Percentiles rank a stretch among this genome's conserved stretches.
These are phyloP conservation scores for Agonopterix arenella DNA, from an alignment of 2,888 invertebrate genomes.

Conservation along the genomic window DNA sequence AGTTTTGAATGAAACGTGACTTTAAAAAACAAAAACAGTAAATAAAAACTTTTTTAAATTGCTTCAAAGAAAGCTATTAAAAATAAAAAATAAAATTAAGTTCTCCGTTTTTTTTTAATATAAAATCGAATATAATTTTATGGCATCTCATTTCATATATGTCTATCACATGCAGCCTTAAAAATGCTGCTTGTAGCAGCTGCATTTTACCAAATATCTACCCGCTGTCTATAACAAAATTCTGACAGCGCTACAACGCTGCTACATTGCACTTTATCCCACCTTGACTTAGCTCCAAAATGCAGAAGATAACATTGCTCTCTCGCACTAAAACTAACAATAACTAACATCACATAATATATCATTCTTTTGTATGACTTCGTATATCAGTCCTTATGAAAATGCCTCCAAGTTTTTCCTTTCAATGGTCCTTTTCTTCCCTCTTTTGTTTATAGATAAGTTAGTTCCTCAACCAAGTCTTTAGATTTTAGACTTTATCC, in stretches of 20 bases:
- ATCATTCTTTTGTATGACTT: conserved; percentile 35
- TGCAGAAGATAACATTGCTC: conserved; percentile 8
- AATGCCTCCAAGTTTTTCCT: conserved; percentile 27
- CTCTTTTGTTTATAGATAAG: no score
- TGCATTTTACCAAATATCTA: not conserved
- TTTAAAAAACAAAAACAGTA: no score
- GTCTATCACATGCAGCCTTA: not conserved
- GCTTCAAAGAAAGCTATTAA: not conserved
- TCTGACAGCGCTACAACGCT: not conserved
- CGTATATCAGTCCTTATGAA: conserved; percentile 37
- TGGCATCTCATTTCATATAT: not conserved
- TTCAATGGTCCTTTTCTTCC: not conserved
- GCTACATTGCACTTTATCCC: conserved; percentile 22
- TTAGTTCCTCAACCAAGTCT: no score
- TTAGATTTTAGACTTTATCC: not conserved
- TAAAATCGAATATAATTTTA: not conserved
- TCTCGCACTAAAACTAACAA: not conserved
- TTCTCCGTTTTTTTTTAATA: not conserved
- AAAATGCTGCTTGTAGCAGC: not conserved
- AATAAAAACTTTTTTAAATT: no score
- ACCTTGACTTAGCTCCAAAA: conserved; percentile 16
- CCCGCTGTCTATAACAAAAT: not conserved
- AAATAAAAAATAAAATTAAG: not conserved
- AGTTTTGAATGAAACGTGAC: no score
- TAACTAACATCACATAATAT: conserved; percentile 54